Percentiles rank a stretch among this genome's conserved stretches.
phyloP scores from a whole-genome alignment of 1,140 invertebrate genomes.

The Stegodyphus mimosarum region DNA sequence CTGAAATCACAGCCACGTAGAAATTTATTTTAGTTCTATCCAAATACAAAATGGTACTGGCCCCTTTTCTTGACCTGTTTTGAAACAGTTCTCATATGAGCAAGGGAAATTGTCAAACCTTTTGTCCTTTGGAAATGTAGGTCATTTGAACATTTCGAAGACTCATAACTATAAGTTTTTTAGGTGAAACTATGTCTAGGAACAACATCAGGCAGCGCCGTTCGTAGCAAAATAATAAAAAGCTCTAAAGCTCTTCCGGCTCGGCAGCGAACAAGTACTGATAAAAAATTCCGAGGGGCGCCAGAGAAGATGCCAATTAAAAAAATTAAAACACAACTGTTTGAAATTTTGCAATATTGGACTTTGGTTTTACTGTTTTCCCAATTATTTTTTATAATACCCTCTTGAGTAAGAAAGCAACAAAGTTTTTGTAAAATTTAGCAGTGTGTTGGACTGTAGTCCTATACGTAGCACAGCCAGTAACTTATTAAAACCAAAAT shows the following conservation, averaged over 20 bases:
- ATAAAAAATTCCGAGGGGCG: not conserved
- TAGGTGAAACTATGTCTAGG: not conserved
- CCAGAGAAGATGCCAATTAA: not conserved
- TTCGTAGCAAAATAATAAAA: not conserved
- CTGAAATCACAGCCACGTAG: not conserved
- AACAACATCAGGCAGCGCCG: not conserved
- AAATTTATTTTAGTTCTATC: conserved; percentile 4
- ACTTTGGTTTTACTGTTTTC: not conserved
- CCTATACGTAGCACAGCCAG: not conserved
- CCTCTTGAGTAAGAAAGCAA: not conserved
- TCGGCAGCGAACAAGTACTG: not conserved
- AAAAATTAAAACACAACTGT: not conserved
- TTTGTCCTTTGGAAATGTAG: not conserved
- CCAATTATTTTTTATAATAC: not conserved
- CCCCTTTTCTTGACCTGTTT: not conserved
- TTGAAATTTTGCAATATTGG: not conserved
- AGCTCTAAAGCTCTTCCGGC: not conserved
- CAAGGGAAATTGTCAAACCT: not conserved
- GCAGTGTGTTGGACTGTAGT: not conserved
- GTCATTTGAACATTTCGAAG: not conserved
- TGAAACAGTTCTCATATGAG: not conserved
- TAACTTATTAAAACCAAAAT: not conserved
- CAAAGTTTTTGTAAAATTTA: not conserved
- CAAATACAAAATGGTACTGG: conserved; percentile 5
- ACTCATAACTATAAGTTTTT: not conserved